Conservation (phyloP, 2,113 vertebrate species). For the Megaceryle torquata region DNA sequence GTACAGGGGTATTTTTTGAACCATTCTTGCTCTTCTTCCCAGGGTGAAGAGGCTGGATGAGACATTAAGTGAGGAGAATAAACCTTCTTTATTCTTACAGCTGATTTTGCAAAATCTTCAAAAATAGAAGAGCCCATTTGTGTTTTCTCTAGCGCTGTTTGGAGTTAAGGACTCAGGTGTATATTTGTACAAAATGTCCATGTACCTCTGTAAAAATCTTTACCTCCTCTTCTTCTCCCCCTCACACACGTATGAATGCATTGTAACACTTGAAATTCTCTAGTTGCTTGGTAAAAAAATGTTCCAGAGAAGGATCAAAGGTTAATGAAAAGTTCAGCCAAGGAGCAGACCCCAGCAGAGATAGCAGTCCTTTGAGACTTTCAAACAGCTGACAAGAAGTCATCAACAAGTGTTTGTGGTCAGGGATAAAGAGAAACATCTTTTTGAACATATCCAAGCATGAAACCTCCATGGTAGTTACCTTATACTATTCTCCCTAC, state of each 20-base stretch:
- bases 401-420: conserved; percentile 60
- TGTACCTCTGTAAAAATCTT: neutral
- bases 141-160: neutral
- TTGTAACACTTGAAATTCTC: neutral
- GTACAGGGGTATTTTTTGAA: neutral
- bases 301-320: conserved; percentile 14
- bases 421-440: conserved; percentile 59
- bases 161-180: neutral
- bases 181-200: neutral
- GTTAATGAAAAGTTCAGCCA: conserved; percentile 58
- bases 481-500: conserved; percentile 25
- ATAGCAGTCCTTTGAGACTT: conserved; percentile 26
- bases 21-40: neutral
- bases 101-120: neutral
- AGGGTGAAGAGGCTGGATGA: neutral
- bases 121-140: neutral
- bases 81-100: neutral
- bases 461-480: conserved; percentile 50
- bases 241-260: neutral
- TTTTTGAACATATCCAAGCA: conserved; percentile 55
- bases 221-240: neutral
- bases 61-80: neutral
- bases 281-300: neutral
- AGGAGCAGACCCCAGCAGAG: conserved; percentile 51
- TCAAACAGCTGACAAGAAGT: conserved; percentile 55